phyloP scores from a whole-genome alignment of 2,113 vertebrate genomes.

The Aleadryas rufinucha region DNA sequence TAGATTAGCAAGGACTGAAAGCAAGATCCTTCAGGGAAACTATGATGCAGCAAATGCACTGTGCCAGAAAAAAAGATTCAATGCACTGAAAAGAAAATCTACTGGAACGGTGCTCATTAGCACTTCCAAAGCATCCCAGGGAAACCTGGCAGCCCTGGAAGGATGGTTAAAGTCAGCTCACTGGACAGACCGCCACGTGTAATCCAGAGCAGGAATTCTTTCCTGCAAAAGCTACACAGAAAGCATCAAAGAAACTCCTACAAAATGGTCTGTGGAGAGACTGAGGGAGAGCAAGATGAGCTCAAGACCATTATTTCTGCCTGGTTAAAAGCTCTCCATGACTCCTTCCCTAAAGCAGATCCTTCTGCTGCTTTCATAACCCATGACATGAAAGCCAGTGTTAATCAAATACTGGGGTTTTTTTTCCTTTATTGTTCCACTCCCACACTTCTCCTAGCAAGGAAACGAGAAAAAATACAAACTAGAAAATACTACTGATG shows the following conservation, averaged over 20 bases:
- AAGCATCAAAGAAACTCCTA: not conserved
- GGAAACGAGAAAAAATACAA: not conserved
- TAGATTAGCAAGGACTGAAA: not conserved
- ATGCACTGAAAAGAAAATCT: not conserved
- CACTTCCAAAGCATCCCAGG: not conserved
- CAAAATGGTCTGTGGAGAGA: not conserved
- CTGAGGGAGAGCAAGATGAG: not conserved
- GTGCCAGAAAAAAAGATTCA: not conserved
- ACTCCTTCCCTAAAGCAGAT: not conserved
- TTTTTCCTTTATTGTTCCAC: not conserved
- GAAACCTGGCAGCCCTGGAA: not conserved
- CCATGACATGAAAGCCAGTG: not conserved
- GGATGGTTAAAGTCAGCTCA: not conserved
- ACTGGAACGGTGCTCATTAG: not conserved
- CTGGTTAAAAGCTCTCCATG: not conserved
- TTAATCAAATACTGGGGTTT: rapidly evolving
- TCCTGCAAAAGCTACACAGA: not conserved
- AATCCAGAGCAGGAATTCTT: not conserved
- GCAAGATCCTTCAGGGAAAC: not conserved
- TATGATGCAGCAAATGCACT: rapidly evolving
- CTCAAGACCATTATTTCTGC: not conserved
- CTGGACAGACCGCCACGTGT: not conserved
- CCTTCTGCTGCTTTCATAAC: not conserved
- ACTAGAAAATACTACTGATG: not conserved
- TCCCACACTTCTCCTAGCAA: not conserved